Evolutionary conservation across 2,797 vertebrate genomes (phyloP).

Genomic region (Dallia pectoralis): DNA sequence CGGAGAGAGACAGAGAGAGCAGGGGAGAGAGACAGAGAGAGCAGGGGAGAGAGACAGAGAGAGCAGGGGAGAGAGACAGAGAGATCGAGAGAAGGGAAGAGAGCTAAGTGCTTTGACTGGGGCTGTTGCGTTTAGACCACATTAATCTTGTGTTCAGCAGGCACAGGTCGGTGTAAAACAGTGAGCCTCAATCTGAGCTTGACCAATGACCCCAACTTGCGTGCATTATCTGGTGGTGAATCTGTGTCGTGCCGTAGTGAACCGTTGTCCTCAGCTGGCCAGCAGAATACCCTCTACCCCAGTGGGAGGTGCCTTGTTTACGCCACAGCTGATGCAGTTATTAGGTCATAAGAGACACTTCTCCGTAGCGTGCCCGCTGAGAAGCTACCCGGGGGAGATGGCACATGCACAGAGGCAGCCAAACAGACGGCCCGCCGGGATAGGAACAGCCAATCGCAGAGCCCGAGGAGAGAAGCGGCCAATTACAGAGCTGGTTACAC

Average conservation of each 20-base stretch:
- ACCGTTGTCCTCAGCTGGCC: neutral
- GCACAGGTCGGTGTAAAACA: neutral
- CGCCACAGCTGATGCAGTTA: conserved; percentile 64
- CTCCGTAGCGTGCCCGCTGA: conserved; percentile 44
- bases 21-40: no score
- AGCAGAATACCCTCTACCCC: conserved; percentile 19
- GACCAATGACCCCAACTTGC: no score
- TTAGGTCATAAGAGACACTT: conserved; percentile 50
- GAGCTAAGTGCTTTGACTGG: neutral
- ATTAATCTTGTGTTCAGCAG: neutral
- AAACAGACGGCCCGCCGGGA: conserved; percentile 43
- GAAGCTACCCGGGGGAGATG: conserved; percentile 35
- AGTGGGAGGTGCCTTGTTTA: conserved; percentile 67
- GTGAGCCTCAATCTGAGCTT: neutral
- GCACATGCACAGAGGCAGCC: conserved; percentile 44
- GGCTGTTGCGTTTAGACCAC: neutral
- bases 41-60: no score
- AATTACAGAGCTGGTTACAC: conserved; percentile 42
- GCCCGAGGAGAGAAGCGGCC: conserved; percentile 45
- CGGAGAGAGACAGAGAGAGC: neutral
- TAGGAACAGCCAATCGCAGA: neutral
- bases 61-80: no score
- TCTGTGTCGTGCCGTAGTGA: neutral
- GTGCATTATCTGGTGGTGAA: neutral
- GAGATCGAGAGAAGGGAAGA: neutral